phyloP scores from a whole-genome alignment of 2,888 invertebrate species.

The Andricus curvator region DNA sequence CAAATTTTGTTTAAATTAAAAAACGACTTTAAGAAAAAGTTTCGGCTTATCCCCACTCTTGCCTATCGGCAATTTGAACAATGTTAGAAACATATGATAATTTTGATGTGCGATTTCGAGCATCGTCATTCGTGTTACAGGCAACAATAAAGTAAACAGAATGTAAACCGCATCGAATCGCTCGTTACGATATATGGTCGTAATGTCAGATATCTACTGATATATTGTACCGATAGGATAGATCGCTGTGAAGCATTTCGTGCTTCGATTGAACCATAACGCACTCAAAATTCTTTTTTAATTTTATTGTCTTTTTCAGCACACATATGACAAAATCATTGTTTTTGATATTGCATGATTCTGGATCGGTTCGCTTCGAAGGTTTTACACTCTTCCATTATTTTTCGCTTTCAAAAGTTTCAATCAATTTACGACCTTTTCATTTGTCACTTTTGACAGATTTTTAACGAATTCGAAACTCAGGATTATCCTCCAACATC shows the following conservation, averaged over 20 bases:
- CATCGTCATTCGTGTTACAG: conserved; percentile 2
- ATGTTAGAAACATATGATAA: not conserved
- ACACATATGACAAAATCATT: not conserved
- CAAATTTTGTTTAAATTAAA: no score
- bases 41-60: no score
- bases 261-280: conserved; percentile 20
- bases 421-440: not conserved
- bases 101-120: not conserved
- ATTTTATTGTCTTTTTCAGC: conserved; percentile 4
- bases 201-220: conserved; percentile 23
- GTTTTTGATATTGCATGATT: conserved; percentile 25
- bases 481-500: no score
- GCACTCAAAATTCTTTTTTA: conserved; percentile 27
- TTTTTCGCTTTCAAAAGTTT: conserved; percentile 17
- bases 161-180: conserved; percentile 62
- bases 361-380: not conserved
- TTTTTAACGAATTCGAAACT: not conserved
- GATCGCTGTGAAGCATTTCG: conserved; percentile 15
- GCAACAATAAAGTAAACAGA: conserved; percentile 62
- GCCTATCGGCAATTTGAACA: not conserved
- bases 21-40: no score
- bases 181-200: conserved; percentile 16
- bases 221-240: conserved; percentile 34
- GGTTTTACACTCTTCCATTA: conserved; percentile 21
- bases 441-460: not conserved